A percentile compares a stretch with the other conserved stretches of the same genome.
phyloP scores from a whole-genome alignment of 2,797 vertebrate species.

The Enteromius thamalakanensis region DNA sequence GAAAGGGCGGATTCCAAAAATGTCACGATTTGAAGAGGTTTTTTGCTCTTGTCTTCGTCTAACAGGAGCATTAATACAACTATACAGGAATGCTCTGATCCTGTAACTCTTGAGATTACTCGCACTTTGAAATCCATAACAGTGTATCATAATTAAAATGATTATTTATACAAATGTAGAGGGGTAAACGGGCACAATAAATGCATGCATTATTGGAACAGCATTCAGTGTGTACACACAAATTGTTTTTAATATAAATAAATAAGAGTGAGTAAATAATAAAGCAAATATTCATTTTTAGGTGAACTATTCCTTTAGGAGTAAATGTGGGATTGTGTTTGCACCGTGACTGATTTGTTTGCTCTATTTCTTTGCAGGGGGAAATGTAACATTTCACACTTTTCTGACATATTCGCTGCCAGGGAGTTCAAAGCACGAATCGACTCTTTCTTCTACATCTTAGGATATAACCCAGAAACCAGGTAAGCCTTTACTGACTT shows the following conservation, averaged over 20 bases:
- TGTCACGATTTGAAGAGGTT: slow-evolving; percentile 60
- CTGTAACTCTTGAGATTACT: background rate
- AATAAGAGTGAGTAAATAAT: background rate
- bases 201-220: background rate
- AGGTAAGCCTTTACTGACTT: slow-evolving; percentile 81
- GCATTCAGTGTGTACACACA: background rate
- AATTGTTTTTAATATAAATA: background rate
- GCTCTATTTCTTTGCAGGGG: slow-evolving; percentile 80
- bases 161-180: background rate
- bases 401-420: slow-evolving; percentile 99
- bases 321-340: slow-evolving; percentile 7
- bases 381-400: slow-evolving; percentile 99
- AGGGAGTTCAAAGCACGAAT: slow-evolving; percentile 98
- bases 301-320: background rate
- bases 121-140: background rate
- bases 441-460: slow-evolving; percentile 99
- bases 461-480: slow-evolving; percentile 99
- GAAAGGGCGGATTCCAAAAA: slow-evolving; percentile 57
- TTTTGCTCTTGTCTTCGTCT: slow-evolving; percentile 53
- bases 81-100: background rate
- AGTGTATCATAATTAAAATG: background rate
- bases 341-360: slow-evolving; percentile 53
- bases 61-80: slow-evolving; percentile 29
- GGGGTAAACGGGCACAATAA: background rate
- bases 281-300: background rate